phyloP scores from a whole-genome alignment of 2,888 invertebrate species.

The Aleiodes alternator region DNA sequence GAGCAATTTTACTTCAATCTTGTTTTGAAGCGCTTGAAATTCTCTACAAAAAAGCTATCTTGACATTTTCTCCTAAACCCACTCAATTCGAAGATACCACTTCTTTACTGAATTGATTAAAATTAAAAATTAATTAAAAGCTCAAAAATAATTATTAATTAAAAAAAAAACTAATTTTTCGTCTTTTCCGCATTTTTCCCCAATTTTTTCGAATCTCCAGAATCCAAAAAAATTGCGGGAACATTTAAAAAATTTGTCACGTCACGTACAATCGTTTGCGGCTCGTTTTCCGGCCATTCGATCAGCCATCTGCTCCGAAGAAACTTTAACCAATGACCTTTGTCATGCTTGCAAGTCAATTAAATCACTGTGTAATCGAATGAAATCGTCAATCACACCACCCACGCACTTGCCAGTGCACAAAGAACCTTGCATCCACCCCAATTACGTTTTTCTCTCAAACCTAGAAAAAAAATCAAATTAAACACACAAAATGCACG shows the following conservation, averaged over 20 bases:
- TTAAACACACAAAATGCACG: neutral
- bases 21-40: too few species aligned
- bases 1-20: too few species aligned
- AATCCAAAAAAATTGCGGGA: neutral
- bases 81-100: neutral
- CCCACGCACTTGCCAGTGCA: conserved; percentile 15
- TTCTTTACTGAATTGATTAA: too few species aligned
- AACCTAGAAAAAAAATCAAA: too few species aligned
- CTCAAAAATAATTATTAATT: too few species aligned
- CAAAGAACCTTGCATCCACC: neutral
- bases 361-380: conserved; percentile 46
- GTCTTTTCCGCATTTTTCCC: neutral
- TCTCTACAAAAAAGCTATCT: too few species aligned
- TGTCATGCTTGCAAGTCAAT: conserved; percentile 35
- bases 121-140: too few species aligned
- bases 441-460: neutral
- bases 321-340: conserved; percentile 22
- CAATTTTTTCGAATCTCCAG: neutral
- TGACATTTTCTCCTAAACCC: too few species aligned
- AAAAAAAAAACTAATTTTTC: too few species aligned
- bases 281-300: conserved; percentile 38
- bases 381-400: conserved; percentile 30
- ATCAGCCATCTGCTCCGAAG: conserved; percentile 23
- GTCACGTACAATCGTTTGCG: conserved; percentile 57
- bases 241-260: conserved; percentile 45